These are phyloP conservation scores for Bathynomus jamesi DNA, from an alignment of 1,140 invertebrate species.

Conservation along the genomic window DNA sequence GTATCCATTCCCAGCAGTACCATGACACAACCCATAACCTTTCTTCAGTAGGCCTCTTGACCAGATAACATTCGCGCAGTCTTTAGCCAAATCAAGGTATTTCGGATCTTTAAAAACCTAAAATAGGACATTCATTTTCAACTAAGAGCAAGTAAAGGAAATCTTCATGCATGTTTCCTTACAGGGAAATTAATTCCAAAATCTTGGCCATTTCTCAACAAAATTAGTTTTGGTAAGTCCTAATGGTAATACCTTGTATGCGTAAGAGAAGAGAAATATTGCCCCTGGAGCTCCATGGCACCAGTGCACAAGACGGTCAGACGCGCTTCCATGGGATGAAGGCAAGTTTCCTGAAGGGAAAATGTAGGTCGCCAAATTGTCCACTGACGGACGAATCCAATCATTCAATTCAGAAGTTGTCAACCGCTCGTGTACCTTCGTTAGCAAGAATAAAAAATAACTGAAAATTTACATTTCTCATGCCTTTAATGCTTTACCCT, in stretches of 20 bases:
- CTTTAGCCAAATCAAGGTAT: slow-evolving; percentile 63
- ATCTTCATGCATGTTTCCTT: not conserved
- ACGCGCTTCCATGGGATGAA: slow-evolving; percentile 62
- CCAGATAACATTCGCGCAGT: slow-evolving; percentile 75
- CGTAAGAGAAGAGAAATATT: slow-evolving; percentile 63
- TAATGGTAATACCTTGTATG: slow-evolving; percentile 62
- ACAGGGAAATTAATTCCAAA: not conserved
- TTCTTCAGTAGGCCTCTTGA: slow-evolving; percentile 73
- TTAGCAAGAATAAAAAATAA: not conserved
- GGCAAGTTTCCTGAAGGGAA: slow-evolving; percentile 77
- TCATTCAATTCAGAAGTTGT: slow-evolving; percentile 48
- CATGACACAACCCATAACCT: slow-evolving; percentile 87
- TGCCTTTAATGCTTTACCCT: too few species aligned
- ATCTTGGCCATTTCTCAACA: too few species aligned
- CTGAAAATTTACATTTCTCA: slow-evolving; percentile 10
- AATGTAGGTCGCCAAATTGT: slow-evolving; percentile 54
- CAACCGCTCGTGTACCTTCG: slow-evolving; percentile 50
- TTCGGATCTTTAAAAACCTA: slow-evolving; percentile 62
- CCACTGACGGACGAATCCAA: slow-evolving; percentile 53
- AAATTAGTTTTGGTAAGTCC: too few species aligned
- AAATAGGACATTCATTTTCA: slow-evolving; percentile 35
- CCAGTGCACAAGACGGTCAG: slow-evolving; percentile 85
- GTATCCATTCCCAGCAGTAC: slow-evolving; percentile 84
- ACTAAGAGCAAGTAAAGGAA: slow-evolving; percentile 18
- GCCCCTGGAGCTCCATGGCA: slow-evolving; percentile 90